These are phyloP conservation scores for Harpalus rufipes DNA, from an alignment of 2,888 invertebrate species.

Conservation along the genomic window DNA sequence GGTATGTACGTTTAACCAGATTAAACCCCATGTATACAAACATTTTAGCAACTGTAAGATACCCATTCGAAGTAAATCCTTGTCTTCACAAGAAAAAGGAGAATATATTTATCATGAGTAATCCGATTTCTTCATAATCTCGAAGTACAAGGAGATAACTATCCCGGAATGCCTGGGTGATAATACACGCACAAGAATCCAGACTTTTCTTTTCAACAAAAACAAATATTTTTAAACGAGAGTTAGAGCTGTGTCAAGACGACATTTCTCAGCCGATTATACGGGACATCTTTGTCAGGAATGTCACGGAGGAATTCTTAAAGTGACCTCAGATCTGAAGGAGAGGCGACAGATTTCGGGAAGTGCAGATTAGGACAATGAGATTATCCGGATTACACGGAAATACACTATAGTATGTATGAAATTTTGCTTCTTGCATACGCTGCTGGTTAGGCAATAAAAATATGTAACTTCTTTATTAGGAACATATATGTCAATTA, in stretches of 20 bases:
- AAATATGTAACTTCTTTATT: too few species aligned
- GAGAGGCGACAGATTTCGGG: neutral
- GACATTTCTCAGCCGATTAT: constrained; percentile 60
- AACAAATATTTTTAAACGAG: constrained; percentile 58
- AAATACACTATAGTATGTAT: too few species aligned
- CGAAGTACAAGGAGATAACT: constrained; percentile 42
- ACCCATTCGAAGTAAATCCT: constrained; percentile 5
- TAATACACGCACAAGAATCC: constrained; percentile 51
- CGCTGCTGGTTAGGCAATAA: too few species aligned
- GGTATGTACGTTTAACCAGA: constrained; percentile 16
- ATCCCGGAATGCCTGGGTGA: constrained; percentile 7
- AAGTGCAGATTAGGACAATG: constrained; percentile 3
- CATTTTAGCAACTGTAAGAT: constrained; percentile 24
- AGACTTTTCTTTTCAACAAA: constrained; percentile 46
- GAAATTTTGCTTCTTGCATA: too few species aligned
- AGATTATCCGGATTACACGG: neutral
- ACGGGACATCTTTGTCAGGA: constrained; percentile 54
- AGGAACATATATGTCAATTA: too few species aligned
- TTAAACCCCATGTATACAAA: constrained; percentile 24
- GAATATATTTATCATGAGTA: constrained; percentile 37
- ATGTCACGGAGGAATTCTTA: constrained; percentile 36
- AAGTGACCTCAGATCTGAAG: constrained; percentile 31
- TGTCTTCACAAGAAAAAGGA: neutral
- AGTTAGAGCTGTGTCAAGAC: constrained; percentile 23
- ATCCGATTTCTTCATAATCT: constrained; percentile 56